Evolutionary conservation across 2,113 vertebrate species (phyloP).

Genomic region (Channa argus): DNA sequence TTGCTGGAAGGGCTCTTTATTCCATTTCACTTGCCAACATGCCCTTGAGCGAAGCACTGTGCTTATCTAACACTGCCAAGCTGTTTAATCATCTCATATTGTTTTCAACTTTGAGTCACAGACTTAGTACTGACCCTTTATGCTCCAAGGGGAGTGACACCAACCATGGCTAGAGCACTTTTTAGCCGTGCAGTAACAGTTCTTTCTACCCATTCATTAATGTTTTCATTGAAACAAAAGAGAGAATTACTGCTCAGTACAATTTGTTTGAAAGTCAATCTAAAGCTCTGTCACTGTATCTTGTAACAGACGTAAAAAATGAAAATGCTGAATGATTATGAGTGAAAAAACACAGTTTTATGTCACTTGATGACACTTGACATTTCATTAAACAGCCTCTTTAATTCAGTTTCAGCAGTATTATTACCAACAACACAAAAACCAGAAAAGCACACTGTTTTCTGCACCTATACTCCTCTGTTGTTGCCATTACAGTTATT

Average conservation of each 20-base stretch:
- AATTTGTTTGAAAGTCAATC: neutral
- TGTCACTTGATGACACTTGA: too few species aligned
- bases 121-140: constrained; percentile 46
- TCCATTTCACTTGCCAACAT: constrained; percentile 53
- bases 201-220: neutral
- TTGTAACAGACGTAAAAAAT: too few species aligned
- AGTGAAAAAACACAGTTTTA: too few species aligned
- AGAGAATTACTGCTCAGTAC: too few species aligned
- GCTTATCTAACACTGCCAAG: constrained; percentile 63
- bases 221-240: too few species aligned
- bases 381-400: too few species aligned
- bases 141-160: constrained; percentile 38
- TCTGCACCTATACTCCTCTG: neutral
- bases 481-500: constrained; percentile 1
- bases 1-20: constrained; percentile 54
- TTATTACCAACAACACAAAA: neutral
- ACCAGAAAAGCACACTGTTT: neutral
- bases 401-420: neutral
- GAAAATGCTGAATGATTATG: too few species aligned
- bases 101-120: constrained; percentile 53
- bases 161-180: constrained; percentile 22
- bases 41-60: constrained; percentile 52
- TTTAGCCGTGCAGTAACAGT: constrained; percentile 8
- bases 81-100: constrained; percentile 67
- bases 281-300: neutral